Conservation (phyloP, 2,888 invertebrate genomes). For the Argyra leucocephala region DNA sequence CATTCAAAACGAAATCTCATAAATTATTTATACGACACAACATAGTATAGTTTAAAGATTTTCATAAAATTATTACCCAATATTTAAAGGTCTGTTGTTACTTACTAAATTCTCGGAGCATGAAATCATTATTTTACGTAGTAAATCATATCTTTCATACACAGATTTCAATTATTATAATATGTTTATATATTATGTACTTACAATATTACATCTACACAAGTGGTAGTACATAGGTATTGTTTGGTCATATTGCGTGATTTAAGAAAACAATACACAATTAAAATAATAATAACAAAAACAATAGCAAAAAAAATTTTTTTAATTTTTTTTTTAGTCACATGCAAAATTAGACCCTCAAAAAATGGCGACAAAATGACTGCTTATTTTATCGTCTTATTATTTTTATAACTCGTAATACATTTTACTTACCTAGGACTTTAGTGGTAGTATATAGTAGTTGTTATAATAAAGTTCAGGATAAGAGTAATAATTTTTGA, state of each 20-base stretch:
- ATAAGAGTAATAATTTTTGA: not conserved
- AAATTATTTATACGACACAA: too few relatives aligned
- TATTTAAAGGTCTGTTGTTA: too few relatives aligned
- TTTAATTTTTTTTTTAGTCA: not conserved
- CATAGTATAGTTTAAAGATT: too few relatives aligned
- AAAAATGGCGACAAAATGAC: slow-evolving; percentile 1
- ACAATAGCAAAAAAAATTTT: not conserved
- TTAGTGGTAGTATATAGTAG: not conserved
- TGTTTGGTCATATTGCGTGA: not conserved
- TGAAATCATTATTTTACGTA: not conserved
- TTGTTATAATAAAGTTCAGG: not conserved
- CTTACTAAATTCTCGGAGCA: not conserved
- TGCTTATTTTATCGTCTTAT: not conserved
- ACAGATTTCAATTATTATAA: not conserved
- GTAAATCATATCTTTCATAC: not conserved
- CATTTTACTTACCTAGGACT: not conserved
- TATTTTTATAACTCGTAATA: not conserved
- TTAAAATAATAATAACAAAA: not conserved
- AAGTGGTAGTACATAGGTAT: not conserved
- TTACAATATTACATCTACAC: not conserved
- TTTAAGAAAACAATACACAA: not conserved
- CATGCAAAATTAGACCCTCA: not conserved
- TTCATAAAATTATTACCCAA: too few relatives aligned
- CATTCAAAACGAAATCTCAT: too few relatives aligned
- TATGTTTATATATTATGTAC: not conserved